These are phyloP conservation scores for Petrocephalus microphthalmus DNA, from an alignment of 2,113 vertebrate species.

Conservation along the genomic window DNA sequence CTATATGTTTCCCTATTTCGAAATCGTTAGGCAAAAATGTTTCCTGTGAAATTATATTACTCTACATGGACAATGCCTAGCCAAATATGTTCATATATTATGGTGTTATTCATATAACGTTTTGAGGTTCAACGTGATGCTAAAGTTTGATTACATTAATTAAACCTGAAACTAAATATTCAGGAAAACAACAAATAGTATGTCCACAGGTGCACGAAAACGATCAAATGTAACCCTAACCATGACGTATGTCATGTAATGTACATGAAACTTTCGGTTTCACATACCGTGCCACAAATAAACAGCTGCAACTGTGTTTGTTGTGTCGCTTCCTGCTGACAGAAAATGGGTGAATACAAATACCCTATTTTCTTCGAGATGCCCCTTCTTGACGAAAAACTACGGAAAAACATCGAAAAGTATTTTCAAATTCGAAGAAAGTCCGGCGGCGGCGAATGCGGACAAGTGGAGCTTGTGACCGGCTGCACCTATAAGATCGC, in stretches of 20 bases:
- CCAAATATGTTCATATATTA: neutral
- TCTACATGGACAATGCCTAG: neutral
- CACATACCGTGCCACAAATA: neutral
- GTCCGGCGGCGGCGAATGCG: constrained; percentile 5
- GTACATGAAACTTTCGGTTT: neutral
- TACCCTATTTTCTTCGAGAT: neutral
- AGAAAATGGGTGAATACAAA: neutral
- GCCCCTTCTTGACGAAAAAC: neutral
- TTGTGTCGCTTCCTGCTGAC: neutral
- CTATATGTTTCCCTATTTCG: neutral
- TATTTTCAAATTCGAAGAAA: constrained; percentile 12
- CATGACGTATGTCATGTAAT: neutral
- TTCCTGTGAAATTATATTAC: neutral
- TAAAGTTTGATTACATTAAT: neutral
- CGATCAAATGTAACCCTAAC: no score
- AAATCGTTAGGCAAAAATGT: neutral
- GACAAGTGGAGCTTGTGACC: neutral
- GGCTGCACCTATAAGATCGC: neutral
- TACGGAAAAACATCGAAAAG: neutral
- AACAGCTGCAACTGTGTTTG: neutral
- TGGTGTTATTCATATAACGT: neutral
- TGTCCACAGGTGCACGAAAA: neutral
- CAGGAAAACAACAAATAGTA: neutral
- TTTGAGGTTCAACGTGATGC: neutral
- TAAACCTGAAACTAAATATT: neutral